Evolutionary conservation across 2,797 vertebrate species (phyloP), one percentile per base, ranked within the genome.

Genomic region (Chrosomus eos): DNA sequence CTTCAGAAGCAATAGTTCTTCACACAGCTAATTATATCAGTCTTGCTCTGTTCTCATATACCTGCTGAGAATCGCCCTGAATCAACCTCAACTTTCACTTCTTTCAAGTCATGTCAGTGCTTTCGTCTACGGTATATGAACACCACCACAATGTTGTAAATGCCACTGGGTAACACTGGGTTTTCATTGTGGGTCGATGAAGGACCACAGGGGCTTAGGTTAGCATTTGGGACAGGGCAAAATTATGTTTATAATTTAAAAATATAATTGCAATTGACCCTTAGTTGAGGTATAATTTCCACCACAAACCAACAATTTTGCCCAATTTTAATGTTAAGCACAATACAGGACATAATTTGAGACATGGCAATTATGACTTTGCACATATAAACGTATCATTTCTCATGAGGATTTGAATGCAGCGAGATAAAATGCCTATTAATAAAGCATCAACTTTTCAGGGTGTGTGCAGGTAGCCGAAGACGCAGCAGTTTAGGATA

Each of bases 1-100:
- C 60, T 83, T 83, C 60, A 55, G 21, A 74, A 67, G n/a, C n/a
- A 68, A 67, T 77, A 83, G 62, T 70, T 77, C 33, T 67, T 67
- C 48, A 31, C n/a, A 68, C 1, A 40, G n/a, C 72, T 83, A 76
- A 77, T 83, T 68, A 83, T 40, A 40, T 8, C 45, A 28, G 33
- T 55, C 73, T 38, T 76, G 31, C 62, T 11, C 62, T 23, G 73
- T 58, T 76, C 73, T 70, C 7, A 4, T 38, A 4, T 51, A 68
- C 72, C 72, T 76, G 82, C 72, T 76, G 82, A 83, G 82, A 83
- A 36, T 68, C 73, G 13, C 26, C 62, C 82, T 77, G n/a, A 83
- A 77, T 74, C 36, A 38, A 64, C 26, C 8, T 74, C 31, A 51
- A 19, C 7, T 18, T n/a, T 51, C 38, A 45, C n/a, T 45, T 40